Conservation (phyloP, 2,113 vertebrate species). For the Formicarius rufipectus region DNA sequence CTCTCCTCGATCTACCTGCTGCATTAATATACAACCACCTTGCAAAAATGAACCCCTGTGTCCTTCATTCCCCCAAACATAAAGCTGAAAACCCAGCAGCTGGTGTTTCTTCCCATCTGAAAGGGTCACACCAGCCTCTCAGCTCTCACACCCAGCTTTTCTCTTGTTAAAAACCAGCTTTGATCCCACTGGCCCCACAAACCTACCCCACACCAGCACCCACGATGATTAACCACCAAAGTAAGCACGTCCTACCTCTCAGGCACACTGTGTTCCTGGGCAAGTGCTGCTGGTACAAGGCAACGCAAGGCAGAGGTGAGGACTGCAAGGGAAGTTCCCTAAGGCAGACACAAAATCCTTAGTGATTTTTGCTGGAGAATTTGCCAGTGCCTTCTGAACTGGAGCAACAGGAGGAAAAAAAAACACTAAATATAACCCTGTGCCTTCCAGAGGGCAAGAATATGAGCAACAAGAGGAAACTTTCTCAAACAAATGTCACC, state of each 20-base stretch:
- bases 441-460: neutral
- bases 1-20: neutral
- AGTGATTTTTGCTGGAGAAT: neutral
- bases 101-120: neutral
- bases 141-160: neutral
- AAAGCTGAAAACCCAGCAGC: neutral
- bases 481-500: neutral
- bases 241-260: neutral
- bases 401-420: neutral
- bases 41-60: neutral
- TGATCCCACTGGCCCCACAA: neutral
- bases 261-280: neutral
- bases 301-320: fast-evolving
- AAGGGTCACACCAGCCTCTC: neutral
- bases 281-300: neutral
- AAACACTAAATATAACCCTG: neutral
- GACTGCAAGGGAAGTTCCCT: neutral
- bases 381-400: conserved; percentile 7
- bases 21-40: neutral
- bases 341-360: neutral
- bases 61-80: neutral
- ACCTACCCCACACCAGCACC: neutral
- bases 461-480: neutral
- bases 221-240: neutral
- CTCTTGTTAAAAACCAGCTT: neutral